Base-by-base conservation (phyloP, 2,888 invertebrate genomes). In the Chrysolina americana region DNA sequence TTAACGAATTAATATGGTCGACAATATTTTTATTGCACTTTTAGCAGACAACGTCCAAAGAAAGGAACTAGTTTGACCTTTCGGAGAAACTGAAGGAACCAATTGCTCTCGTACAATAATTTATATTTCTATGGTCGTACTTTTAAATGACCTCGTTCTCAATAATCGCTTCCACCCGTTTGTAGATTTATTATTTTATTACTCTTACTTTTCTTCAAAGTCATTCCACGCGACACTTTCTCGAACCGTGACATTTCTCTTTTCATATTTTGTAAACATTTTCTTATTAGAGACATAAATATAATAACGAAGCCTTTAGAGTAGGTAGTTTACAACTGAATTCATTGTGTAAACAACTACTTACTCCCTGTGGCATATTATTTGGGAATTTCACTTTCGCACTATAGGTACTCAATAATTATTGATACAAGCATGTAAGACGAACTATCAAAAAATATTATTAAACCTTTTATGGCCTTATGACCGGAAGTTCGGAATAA, bases 191-290 rank as follows among this genome's bases (percentile, higher is more conserved):
- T 80, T 68, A 65, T 76, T 83, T 84, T 84, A 84, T 83, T 84
- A 84, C 84, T 84, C 82, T 84, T 83, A 84, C 84, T 84, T 84
- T 84, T 82, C 81, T 79, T 78, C 65, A 41, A 53, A 56, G 59
- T 68, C 41, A 41, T 59, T 72, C 76, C 81, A 81, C 81, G 81
- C 81, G 81, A 76, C 78, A 65, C 62, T 69, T 65, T 68, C 65
- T 70, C 65, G 19, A 44, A 71, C 68, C 76, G 69, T 76, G 59
- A 70, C 64, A 73, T 71, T 69, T 65, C 68, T 63, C 56, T 56
- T 70, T 70, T 62, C 50, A 70, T 53, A 65, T 21, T 59, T 68
- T 65, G 73, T 73, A 59, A 73, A 65, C 65, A 68, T 41, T 69
- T 73, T 73, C 69, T 59, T 73, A 56, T 65, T 59, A 21, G n/a